These are phyloP conservation scores for Coranthus polyacanthus DNA, from an alignment of 2,797 vertebrate species.

Conservation along the genomic window DNA sequence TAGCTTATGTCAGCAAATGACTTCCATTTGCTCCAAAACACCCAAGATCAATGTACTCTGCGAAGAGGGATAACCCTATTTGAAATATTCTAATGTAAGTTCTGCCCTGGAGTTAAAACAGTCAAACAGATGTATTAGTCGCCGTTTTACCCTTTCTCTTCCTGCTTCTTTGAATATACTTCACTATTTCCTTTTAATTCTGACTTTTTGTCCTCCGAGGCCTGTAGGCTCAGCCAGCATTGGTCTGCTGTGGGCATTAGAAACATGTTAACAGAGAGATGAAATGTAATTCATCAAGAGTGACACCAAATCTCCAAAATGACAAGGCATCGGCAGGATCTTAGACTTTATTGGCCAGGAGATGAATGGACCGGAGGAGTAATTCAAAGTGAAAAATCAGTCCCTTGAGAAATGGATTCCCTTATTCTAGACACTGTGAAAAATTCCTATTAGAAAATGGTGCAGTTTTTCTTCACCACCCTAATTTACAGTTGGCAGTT, in stretches of 20 bases:
- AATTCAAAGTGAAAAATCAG: conserved; percentile 82
- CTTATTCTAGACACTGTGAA: conserved; percentile 64
- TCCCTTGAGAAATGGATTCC: conserved; percentile 72
- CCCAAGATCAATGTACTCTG: conserved; percentile 56
- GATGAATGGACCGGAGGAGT: conserved; percentile 74
- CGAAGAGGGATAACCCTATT: conserved; percentile 63
- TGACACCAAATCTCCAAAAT: conserved; percentile 78
- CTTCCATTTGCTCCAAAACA: conserved; percentile 64
- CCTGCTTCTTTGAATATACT: conserved; percentile 24
- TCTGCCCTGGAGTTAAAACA: conserved; percentile 67
- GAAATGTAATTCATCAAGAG: conserved; percentile 73
- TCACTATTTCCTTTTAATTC: conserved; percentile 35
- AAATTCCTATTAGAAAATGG: conserved; percentile 77
- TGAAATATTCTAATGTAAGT: conserved; percentile 68
- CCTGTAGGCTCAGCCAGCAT: conserved; percentile 25
- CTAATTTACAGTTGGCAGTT: conserved; percentile 80
- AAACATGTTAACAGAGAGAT: conserved; percentile 71
- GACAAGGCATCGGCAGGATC: conserved; percentile 70
- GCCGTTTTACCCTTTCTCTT: conserved; percentile 19
- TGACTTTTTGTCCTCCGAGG: conserved; percentile 29
- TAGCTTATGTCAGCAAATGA: conserved; percentile 67
- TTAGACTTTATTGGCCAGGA: conserved; percentile 73
- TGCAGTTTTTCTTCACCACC: conserved; percentile 69
- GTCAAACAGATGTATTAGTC: conserved; percentile 66
- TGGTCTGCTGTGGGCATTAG: conserved; percentile 46